These are phyloP conservation scores for Pelusios castaneus DNA, from an alignment of 2,113 vertebrate genomes.

Conservation along the genomic window DNA sequence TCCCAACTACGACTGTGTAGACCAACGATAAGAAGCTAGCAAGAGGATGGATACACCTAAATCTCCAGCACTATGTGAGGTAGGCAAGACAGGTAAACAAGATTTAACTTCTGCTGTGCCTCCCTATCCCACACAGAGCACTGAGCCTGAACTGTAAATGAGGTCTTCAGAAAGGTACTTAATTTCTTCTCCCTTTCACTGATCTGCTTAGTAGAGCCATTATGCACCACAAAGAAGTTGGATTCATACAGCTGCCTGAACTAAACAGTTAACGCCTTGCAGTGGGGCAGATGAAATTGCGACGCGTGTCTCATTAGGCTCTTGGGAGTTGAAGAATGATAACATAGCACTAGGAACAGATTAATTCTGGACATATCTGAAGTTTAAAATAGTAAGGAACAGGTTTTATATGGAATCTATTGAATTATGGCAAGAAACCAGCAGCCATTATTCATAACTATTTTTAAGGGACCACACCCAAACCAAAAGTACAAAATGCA, in stretches of 20 bases:
- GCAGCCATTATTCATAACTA: slow-evolving; percentile 80
- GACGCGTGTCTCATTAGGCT: slow-evolving; percentile 22
- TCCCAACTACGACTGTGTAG: not conserved
- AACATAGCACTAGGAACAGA: slow-evolving; percentile 20
- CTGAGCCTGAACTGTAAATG: not conserved
- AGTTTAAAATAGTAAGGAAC: slow-evolving; percentile 71
- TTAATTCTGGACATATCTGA: slow-evolving; percentile 44
- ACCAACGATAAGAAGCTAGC: not conserved
- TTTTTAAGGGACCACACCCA: slow-evolving; percentile 81
- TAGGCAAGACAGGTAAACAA: not conserved
- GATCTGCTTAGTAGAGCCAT: not conserved
- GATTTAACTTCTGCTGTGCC: not conserved
- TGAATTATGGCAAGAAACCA: slow-evolving; percentile 79
- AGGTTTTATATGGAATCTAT: slow-evolving; percentile 72
- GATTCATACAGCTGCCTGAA: not conserved
- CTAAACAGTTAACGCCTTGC: not conserved
- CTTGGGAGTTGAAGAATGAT: slow-evolving; percentile 33
- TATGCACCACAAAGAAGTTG: not conserved
- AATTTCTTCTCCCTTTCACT: not conserved
- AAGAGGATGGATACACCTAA: not conserved
- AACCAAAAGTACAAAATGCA: slow-evolving; percentile 69
- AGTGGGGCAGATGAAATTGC: not conserved
- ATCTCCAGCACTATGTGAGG: fast-evolving
- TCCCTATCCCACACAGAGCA: fast-evolving
- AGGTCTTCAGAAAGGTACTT: not conserved